Evolutionary conservation across 92 coral and sea anemone species (phyloP), one percentile per base, ranked within the genome.

Genomic region (Actinernus sp.): DNA sequence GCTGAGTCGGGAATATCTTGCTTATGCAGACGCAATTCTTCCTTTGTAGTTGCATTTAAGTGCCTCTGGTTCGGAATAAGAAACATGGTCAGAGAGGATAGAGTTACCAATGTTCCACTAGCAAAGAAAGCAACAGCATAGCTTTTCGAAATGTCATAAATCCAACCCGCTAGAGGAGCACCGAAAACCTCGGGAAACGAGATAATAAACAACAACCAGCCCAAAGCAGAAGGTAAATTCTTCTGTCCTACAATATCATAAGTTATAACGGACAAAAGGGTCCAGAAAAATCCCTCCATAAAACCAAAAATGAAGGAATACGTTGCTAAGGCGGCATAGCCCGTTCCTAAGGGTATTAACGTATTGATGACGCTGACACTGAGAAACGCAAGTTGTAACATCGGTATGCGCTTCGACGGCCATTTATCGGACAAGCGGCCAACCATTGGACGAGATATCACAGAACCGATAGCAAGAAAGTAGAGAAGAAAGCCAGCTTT

Each of bases 111-210:
- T 13, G 26, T 56, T 18, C 82, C 73, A 8, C 54, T 49, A 18
- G 53, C 41, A n/a, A 74, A 31, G 41, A 74, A 74, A 1, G 73
- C 61, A 0, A 56, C 68, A 36, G 61, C 20, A 10, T 74, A 74
- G 52, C 72, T 74, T 4, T 62, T 9, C 2, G 54, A 62, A 18
- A 20, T 26, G 64, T 59, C 73, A 26, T 47, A 63, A 13, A 74
- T 59, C 81, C 72, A 74, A 16, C 83, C 83, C 13, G 83, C 83
- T 13, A 75, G 38, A 1, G 83, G 70, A 0, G 83, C 58, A 0
- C 83, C 83, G 2, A 54, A 56, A 14, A 43, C 22, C 17, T 11
- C 23, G 0, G 73, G 73, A 46, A 75, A 28, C 3, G 74, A 40
- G 4, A 66, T 12, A 27, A 64, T 17, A 18, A 47, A 46, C 17